Evolutionary conservation across 2,888 invertebrate species (phyloP).

Genomic region (Scaptodrosophila latifasciaeformis): DNA sequence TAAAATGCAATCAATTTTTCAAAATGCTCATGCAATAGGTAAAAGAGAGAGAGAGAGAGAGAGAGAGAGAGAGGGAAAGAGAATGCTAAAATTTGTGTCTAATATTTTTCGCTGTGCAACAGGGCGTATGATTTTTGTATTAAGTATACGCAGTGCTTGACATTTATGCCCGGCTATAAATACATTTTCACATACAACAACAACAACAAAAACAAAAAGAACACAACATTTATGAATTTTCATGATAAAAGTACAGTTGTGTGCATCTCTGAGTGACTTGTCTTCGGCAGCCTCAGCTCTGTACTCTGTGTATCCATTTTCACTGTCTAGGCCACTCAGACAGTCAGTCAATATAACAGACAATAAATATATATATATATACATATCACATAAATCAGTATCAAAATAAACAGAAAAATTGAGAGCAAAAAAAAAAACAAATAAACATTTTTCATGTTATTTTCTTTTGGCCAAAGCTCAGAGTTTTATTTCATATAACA

Average conservation of each 20-base stretch:
- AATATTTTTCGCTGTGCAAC: slow-evolving; percentile 3
- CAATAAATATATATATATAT: slow-evolving; percentile 4
- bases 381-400: slow-evolving; percentile 2
- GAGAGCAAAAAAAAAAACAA: slow-evolving; percentile 34
- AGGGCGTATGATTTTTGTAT: slow-evolving; percentile 29
- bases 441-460: not conserved
- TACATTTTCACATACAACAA: too few relatives aligned
- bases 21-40: slow-evolving; percentile 41
- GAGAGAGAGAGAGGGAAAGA: not conserved
- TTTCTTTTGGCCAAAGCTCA: not conserved
- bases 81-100: too few relatives aligned
- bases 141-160: slow-evolving; percentile 32
- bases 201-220: not conserved
- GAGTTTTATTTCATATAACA: not conserved
- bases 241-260: not conserved
- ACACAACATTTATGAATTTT: not conserved
- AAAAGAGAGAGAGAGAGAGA: slow-evolving; percentile 12
- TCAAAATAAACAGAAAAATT: slow-evolving; percentile 9
- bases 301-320: slow-evolving; percentile 11
- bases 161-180: not conserved
- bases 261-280: too few relatives aligned
- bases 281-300: too few relatives aligned
- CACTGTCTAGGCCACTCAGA: slow-evolving; percentile 40
- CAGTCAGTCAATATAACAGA: slow-evolving; percentile 52
- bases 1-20: slow-evolving; percentile 43